These are phyloP conservation scores for Eupristina koningsbergeri DNA, from an alignment of 1,140 invertebrate genomes.

Conservation along the genomic window DNA sequence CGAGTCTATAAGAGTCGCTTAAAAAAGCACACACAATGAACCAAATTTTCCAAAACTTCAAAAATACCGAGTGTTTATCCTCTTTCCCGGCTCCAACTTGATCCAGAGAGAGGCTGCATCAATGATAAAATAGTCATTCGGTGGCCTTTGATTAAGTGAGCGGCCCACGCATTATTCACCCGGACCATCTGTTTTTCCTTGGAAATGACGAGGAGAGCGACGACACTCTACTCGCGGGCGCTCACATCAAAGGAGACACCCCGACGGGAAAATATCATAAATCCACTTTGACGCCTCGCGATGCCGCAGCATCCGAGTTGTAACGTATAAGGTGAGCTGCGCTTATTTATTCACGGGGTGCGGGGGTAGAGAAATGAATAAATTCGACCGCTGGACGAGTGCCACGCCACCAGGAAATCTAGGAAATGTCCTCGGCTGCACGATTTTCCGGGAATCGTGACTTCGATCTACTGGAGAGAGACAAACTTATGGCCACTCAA, in stretches of 20 bases:
- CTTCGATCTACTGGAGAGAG: neutral
- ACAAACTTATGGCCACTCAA: neutral
- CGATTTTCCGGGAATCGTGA: neutral
- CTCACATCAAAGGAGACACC: slow-evolving; percentile 18
- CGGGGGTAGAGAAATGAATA: neutral
- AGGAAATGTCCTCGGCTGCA: neutral
- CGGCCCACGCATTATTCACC: neutral
- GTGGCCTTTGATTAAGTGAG: slow-evolving; percentile 6
- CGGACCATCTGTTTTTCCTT: slow-evolving; percentile 14
- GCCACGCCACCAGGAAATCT: neutral
- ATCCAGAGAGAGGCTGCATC: neutral
- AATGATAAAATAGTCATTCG: neutral
- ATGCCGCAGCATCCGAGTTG: neutral
- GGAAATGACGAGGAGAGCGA: neutral
- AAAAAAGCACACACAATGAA: slow-evolving; percentile 16
- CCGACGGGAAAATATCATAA: slow-evolving; percentile 30
- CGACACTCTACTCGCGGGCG: neutral
- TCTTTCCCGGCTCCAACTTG: neutral
- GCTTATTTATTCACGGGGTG: slow-evolving; percentile 5
- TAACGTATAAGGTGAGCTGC: neutral
- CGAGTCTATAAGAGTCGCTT: neutral
- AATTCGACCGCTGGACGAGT: neutral
- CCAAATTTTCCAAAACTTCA: too few species aligned
- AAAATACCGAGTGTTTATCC: slow-evolving; percentile 9
- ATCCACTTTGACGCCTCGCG: slow-evolving; percentile 9